Base-by-base conservation (phyloP, 2,888 invertebrate species). In the Ernsta delagoae region DNA sequence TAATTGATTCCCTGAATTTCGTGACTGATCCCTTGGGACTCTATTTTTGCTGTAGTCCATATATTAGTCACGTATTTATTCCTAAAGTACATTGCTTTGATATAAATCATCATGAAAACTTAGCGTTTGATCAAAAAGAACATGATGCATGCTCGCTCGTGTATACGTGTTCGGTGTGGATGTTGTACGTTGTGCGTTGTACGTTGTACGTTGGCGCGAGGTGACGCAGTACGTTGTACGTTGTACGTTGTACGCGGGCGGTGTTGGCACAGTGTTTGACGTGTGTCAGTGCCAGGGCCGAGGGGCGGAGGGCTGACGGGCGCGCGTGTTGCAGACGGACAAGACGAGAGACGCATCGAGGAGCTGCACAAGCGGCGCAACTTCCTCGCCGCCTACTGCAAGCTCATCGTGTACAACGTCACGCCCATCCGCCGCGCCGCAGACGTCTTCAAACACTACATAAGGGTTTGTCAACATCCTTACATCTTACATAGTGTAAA, bases 321-420 rank as follows among this genome's bases (percentile, higher is more conserved):
- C 24, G 56, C 48, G 59, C 24, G 36, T 57, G 45, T 83, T 83
- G 79, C 94, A 95, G 97, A 97, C 77, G 98, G 97, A 79, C 97
- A 98, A 87, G 99, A 99, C 88, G 99, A 99, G 89, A 97, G 98
- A 73, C 97, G 98, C 77, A 99, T 99, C 81, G 99, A 99, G 93
- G 98, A 98, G 84, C 93, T 99, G 56, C 99, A 99, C 93, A 99
- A 99, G 89, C 95, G 98, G 70, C 95, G 99, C 75, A 99, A 98
- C 89, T 98, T 99, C 87, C 94, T 99, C 73, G 99, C 99, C 0
- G 98, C 98, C 24, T 99, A 98, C 90, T 99, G 99, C 93, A 99
- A 99, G 92, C 94, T 99, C 61, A 97, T 99, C 78, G 98, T 99
- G 65, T 99, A 99, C 94, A 99, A 99, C 87, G 97, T 99, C 76